Evolutionary conservation across 2,888 invertebrate species (phyloP), one percentile per base, ranked within the genome.

Genomic region (Harpagoxenus sublaevis): DNA sequence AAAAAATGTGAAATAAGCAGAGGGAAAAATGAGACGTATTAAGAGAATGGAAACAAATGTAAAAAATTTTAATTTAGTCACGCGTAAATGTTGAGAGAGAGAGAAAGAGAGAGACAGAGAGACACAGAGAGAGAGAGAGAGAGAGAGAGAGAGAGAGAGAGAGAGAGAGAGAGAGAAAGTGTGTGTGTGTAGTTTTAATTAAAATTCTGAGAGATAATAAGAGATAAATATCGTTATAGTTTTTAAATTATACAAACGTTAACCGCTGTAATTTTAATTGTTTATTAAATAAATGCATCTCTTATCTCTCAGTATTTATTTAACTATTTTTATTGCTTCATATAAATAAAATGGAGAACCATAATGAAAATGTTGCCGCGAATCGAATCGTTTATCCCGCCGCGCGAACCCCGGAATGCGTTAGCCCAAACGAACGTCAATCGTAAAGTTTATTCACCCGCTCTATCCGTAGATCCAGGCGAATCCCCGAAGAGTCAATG

Each of bases 401-500:
- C 35, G 35, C 48, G 9, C 23, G 23, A 66, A 71, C 2, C n/a
- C 9, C 9, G 28, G 28, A 65, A 75, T 28, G 15, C 73, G 60
- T 23, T 28, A 48, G 39, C 42, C 66, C 42, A 28, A 71, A 79
- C 60, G 28, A 48, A 60, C 51, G 60, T 62, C 79, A 57, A 48
- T 79, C 71, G 71, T 81, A 81, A 79, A 79, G 85, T 79, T 89
- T 86, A 88, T 94, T 95, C 93, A 97, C 97, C 95, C 96, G 95
- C 89, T 97, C 96, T 89, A 97, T 96, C 70, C 96, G 96, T 91
- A 97, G 96, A 83, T 96, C 96, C 84, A 97, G 95, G 88, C 97
- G 97, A 89, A 98, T 96, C 60, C 97, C 97, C 87, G 97, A 96
- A 77, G 97, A 96, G 93, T 97, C 97, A 88, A 98, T 95, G 18